Percentiles rank a stretch among this genome's conserved stretches.
phyloP scores from a whole-genome alignment of 1,140 invertebrate species.

The Agrypnia vestita region DNA sequence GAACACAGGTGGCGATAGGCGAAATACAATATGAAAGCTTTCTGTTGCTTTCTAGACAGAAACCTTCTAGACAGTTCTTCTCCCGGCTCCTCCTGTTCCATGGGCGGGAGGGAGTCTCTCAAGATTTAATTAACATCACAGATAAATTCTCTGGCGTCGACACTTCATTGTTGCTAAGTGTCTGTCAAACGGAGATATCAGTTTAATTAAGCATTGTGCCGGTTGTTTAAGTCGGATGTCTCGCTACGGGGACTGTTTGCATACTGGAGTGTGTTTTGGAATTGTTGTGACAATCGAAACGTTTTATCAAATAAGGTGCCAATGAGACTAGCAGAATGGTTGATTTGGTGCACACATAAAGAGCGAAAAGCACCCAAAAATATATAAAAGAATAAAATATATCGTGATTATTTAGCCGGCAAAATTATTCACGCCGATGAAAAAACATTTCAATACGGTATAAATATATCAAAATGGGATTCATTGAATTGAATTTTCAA shows the following conservation, averaged over 20 bases:
- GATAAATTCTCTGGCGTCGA: slow-evolving; percentile 60
- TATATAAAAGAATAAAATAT: too few relatives aligned
- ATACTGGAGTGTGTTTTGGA: slow-evolving; percentile 21
- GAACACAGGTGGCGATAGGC: slow-evolving; percentile 50
- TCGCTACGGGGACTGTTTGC: slow-evolving; percentile 34
- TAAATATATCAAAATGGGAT: too few relatives aligned
- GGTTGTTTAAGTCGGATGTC: slow-evolving; percentile 25
- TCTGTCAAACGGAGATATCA: slow-evolving; percentile 60
- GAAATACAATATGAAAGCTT: slow-evolving; percentile 37
- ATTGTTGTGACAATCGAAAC: slow-evolving; percentile 19
- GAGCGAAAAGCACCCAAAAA: neutral
- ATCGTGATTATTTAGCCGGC: too few relatives aligned
- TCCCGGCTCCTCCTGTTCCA: slow-evolving; percentile 39
- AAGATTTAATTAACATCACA: slow-evolving; percentile 60
- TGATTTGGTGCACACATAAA: neutral
- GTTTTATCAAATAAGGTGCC: slow-evolving; percentile 13
- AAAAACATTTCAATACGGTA: too few relatives aligned
- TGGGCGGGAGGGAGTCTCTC: slow-evolving; percentile 25
- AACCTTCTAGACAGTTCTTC: slow-evolving; percentile 33
- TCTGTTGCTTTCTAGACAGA: neutral
- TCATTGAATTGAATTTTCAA: too few relatives aligned
- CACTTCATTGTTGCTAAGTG: slow-evolving; percentile 54
- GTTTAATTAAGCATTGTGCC: slow-evolving; percentile 59
- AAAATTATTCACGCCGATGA: too few relatives aligned
- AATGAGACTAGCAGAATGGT: slow-evolving; percentile 12